These are phyloP conservation scores for Tanaodytes sp. DNA, from an alignment of 2,888 invertebrate genomes.

Conservation along the genomic window DNA sequence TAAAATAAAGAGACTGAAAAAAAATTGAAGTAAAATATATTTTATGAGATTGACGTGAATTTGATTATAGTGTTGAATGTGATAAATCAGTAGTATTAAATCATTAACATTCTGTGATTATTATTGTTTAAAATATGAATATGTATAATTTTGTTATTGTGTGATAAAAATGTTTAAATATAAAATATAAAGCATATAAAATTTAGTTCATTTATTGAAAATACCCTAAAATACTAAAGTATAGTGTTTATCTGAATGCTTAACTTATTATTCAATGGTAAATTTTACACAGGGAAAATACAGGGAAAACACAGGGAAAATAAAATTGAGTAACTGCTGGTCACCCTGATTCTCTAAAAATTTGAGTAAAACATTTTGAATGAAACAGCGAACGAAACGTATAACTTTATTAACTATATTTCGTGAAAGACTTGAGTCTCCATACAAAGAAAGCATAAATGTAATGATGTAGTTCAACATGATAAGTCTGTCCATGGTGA, in stretches of 20 bases:
- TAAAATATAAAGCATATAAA: not conserved
- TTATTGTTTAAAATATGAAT: no score
- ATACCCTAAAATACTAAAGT: not conserved
- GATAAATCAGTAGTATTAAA: not conserved
- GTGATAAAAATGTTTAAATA: not conserved
- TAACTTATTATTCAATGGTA: constrained; percentile 2
- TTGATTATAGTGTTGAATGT: constrained; percentile 1
- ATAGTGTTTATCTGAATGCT: not conserved
- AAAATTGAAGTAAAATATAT: not conserved
- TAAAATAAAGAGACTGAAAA: constrained; percentile 11
- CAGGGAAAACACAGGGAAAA: constrained; percentile 19
- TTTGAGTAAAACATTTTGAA: constrained; percentile 13
- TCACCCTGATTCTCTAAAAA: constrained; percentile 6
- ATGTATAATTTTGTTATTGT: not conserved
- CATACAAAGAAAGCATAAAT: no score
- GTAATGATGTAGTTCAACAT: no score
- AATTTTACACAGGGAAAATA: constrained; percentile 5
- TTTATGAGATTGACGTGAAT: not conserved
- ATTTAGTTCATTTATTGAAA: not conserved
- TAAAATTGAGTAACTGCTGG: not conserved
- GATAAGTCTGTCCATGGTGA: no score
- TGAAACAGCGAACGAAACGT: constrained; percentile 24
- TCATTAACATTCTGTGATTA: not conserved
- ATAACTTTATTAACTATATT: no score
- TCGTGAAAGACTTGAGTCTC: no score